Conservation (phyloP, 2,888 invertebrate genomes). For the Trichopoda pennipes region DNA sequence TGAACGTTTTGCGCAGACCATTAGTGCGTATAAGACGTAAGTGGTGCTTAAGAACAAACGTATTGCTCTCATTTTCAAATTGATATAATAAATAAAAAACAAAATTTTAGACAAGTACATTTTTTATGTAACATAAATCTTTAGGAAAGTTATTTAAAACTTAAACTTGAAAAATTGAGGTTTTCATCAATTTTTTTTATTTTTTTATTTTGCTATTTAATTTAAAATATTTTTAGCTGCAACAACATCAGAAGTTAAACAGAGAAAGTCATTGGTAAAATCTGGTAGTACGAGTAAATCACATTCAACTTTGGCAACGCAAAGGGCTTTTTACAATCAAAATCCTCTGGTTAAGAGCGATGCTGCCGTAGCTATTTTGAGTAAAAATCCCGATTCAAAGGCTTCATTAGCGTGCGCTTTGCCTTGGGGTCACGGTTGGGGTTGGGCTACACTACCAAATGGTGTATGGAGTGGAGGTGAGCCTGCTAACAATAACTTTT, state of each 20-base stretch:
- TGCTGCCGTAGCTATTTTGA: constrained; percentile 80
- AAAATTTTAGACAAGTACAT: too few species aligned
- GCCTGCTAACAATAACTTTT: constrained; percentile 70
- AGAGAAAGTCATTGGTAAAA: constrained; percentile 74
- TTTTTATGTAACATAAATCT: too few species aligned
- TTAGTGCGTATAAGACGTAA: constrained; percentile 85
- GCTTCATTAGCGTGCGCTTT: constrained; percentile 79
- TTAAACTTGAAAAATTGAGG: too few species aligned
- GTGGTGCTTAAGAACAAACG: constrained; percentile 73
- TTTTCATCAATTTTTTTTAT: neutral
- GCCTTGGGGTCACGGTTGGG: constrained; percentile 89
- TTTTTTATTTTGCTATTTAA: neutral
- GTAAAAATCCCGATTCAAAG: constrained; percentile 80
- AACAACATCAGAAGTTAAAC: constrained; percentile 82
- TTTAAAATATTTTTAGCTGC: constrained; percentile 82
- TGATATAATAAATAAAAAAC: too few species aligned
- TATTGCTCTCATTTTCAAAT: too few species aligned
- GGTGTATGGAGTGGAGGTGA: constrained; percentile 86
- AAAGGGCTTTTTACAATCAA: constrained; percentile 74
- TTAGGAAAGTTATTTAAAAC: too few species aligned
- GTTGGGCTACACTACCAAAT: constrained; percentile 86
- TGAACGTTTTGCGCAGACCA: constrained; percentile 84
- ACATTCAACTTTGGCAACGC: constrained; percentile 73
- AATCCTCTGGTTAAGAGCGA: constrained; percentile 80
- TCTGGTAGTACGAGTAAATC: constrained; percentile 68